These are phyloP conservation scores for Parotia lawesii DNA, from an alignment of 2,113 vertebrate species.

Conservation along the genomic window DNA sequence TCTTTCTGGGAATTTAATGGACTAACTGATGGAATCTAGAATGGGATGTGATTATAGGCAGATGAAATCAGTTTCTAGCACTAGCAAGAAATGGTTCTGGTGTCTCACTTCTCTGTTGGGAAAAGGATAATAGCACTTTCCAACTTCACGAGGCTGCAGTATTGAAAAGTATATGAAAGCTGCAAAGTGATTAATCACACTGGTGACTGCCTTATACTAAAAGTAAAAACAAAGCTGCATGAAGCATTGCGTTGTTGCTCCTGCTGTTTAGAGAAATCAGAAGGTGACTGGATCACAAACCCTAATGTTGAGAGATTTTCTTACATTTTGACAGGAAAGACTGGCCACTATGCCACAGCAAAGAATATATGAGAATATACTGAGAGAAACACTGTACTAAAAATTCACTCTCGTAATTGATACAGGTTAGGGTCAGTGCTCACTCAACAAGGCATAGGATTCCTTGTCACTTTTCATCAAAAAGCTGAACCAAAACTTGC, in stretches of 20 bases:
- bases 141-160: background rate
- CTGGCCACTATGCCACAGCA: background rate
- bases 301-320: background rate
- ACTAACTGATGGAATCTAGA: background rate
- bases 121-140: background rate
- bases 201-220: background rate
- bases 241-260: background rate
- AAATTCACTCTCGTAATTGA: background rate
- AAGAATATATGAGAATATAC: background rate
- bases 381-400: background rate
- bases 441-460: background rate
- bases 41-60: background rate
- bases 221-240: background rate
- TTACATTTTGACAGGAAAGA: background rate
- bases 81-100: background rate
- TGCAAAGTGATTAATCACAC: background rate
- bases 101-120: background rate
- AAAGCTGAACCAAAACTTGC: background rate
- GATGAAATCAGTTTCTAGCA: background rate
- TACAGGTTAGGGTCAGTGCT: background rate
- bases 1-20: background rate
- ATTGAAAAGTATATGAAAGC: background rate
- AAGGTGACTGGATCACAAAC: background rate
- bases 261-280: background rate
- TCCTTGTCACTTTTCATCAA: background rate